Conservation (phyloP, 2,888 invertebrate species). For the Lomographa bimaculata region DNA sequence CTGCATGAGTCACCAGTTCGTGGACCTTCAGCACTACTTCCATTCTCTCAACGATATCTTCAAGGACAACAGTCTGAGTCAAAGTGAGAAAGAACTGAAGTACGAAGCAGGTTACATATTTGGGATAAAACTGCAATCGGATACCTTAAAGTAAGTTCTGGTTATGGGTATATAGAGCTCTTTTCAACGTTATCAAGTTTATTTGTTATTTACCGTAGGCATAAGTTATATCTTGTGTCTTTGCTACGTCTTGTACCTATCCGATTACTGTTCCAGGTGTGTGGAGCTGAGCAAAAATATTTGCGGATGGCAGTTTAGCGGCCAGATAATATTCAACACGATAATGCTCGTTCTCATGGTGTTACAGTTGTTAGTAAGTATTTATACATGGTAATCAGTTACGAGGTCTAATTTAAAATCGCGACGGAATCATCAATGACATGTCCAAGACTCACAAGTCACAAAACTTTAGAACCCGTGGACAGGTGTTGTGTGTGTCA, state of each 20-base stretch:
- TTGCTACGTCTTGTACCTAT: no score
- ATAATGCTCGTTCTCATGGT: constrained; percentile 27
- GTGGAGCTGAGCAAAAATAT: constrained; percentile 30
- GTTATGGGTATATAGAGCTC: no score
- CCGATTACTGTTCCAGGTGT: constrained; percentile 23
- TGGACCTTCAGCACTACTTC: constrained; percentile 45
- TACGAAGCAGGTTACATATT: constrained; percentile 40
- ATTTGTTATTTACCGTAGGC: no score
- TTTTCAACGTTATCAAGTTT: no score
- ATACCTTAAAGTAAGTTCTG: constrained; percentile 44
- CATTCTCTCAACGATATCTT: constrained; percentile 38
- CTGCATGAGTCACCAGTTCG: constrained; percentile 43
- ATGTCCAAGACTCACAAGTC: no score
- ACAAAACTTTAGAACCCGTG: no score
- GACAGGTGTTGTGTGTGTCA: no score
- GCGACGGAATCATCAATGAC: no score
- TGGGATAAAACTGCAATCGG: constrained; percentile 44
- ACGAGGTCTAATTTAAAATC: no score
- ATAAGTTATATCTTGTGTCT: no score
- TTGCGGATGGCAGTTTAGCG: constrained; percentile 35
- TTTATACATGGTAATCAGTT: no score
- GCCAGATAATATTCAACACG: constrained; percentile 36
- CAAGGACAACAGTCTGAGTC: constrained; percentile 15
- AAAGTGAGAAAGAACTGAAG: constrained; percentile 33
- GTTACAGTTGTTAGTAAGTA: constrained; percentile 29